Evolutionary conservation across 2,888 invertebrate species (phyloP), one percentile per base, ranked within the genome.

Genomic region (Diplazon laetatorius): DNA sequence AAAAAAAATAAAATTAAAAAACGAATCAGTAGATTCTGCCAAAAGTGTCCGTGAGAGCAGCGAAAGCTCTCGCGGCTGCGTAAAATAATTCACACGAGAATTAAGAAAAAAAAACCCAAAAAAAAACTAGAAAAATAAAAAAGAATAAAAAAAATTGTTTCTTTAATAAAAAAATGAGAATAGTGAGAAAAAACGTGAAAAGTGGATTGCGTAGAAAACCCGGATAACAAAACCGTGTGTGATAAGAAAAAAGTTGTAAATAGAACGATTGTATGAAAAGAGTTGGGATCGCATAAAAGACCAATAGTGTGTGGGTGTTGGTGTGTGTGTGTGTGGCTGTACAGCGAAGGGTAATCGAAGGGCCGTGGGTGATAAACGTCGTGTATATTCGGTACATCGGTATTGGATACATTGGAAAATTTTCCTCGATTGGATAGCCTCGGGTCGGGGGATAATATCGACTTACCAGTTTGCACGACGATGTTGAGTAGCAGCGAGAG

Each of bases 391-490:
- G 12, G 18, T 10, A 52, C 22, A 16, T 55, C 22, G 35, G n/a
- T n/a, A n/a, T n/a, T 55, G 25, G 9, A 9, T 4, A 50, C 20
- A n/a, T 9, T n/a, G n/a, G 1, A 0, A 9, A 2, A 48, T 25
- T 55, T 42, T 68, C 59, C 4, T 20, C 68, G 80, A 81, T 79
- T 59, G 70, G 66, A 77, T 74, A 60, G 39, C 50, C 46, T n/a
- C n/a, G n/a, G n/a, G n/a, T n/a, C n/a, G n/a, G 75, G 65, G 35
- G 44, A 63, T 37, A 70, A 68, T 62, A 78, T 72, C 78, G 82
- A 89, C 89, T 89, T 83, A 89, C 89, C 88, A 80, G 88, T 88
- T 85, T 87, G 86, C 82, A 87, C 87, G 78, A 88, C 84, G 76
- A 89, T 85, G 84, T 89, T 89, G 83, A 89, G 87, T 63, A 89